Percentiles rank a stretch among this genome's conserved stretches.
These are phyloP conservation scores for Pseudococcus longispinus DNA, from an alignment of 2,888 invertebrate genomes.

Conservation along the genomic window DNA sequence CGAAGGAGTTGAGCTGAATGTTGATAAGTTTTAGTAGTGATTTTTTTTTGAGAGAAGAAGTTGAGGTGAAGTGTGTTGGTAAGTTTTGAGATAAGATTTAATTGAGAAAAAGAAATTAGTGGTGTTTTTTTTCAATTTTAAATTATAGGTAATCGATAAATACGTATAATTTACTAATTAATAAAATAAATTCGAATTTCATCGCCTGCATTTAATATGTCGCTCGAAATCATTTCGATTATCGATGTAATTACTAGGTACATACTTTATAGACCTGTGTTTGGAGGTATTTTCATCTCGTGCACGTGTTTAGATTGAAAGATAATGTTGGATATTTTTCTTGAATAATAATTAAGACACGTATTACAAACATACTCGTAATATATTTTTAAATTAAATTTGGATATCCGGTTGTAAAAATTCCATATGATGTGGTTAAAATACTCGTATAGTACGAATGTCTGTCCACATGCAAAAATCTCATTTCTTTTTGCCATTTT, in stretches of 20 bases:
- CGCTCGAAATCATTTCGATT: neutral
- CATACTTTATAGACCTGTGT: neutral
- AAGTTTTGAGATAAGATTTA: no score
- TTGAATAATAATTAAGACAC: neutral
- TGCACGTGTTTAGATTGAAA: neutral
- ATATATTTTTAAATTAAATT: no score
- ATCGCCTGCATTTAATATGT: neutral
- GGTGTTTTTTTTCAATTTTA: neutral
- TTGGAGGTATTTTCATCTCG: neutral
- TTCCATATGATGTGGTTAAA: no score
- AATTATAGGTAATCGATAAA: no score
- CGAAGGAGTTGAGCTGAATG: neutral
- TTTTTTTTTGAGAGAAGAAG: neutral
- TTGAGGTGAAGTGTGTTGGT: neutral
- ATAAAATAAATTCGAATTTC: neutral
- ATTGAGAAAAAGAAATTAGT: no score
- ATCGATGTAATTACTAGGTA: neutral
- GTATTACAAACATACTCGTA: neutral
- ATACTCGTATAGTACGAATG: no score
- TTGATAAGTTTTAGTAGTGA: neutral
- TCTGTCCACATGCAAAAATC: no score
- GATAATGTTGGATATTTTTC: neutral
- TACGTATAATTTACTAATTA: neutral
- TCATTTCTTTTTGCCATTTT: neutral
- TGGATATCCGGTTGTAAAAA: no score